Base-by-base conservation (phyloP, 2,888 invertebrate genomes). In the Limnephilus auricula region DNA sequence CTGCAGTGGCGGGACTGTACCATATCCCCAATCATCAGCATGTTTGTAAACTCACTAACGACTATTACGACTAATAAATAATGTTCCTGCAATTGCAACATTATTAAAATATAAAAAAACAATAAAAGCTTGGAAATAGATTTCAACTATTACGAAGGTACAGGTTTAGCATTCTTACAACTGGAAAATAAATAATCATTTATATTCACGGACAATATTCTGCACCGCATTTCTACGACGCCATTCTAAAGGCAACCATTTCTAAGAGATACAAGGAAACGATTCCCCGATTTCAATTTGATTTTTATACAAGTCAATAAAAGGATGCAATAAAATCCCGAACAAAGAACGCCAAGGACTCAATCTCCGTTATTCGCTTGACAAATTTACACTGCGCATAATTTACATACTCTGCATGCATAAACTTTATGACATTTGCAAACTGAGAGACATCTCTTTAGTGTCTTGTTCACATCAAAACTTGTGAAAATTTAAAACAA, bases 401-500 rank as follows among this genome's bases (percentile, higher is more conserved):
- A 34, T 79, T 88, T 78, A 78, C 78, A 78, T n/a, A 88, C 87
- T 85, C 85, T 31, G 34, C 79, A 88, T 34, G n/a, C 87, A 32
- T 30, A 34, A 88, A 88, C 78, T 88, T 65, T 34, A 78, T 25
- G 87, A 88, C 87, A 34, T 37, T 50, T 34, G 65, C 86, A 40
- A 40, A 85, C 85, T 40, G 85, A 40, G 85, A 85, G 86, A 40
- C 84, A 65, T 65, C 79, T 89, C 79, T 78, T 89, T 89, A 79
- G 79, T 89, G 79, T 37, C 79, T 79, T 45, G 80, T 79, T 89
- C 40, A 15, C 89, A 80, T 89, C 40, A 37, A 89, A 89, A 89
- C 80, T 89, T 89, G 80, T 79, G 40, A 40, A 89, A 89, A 80
- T 89, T 89, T 79, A 15, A 89, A 79, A 40, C 89, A 89, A 89